Conservation (phyloP, 2,797 vertebrate genomes). For the Eupleurogrammus muticus region DNA sequence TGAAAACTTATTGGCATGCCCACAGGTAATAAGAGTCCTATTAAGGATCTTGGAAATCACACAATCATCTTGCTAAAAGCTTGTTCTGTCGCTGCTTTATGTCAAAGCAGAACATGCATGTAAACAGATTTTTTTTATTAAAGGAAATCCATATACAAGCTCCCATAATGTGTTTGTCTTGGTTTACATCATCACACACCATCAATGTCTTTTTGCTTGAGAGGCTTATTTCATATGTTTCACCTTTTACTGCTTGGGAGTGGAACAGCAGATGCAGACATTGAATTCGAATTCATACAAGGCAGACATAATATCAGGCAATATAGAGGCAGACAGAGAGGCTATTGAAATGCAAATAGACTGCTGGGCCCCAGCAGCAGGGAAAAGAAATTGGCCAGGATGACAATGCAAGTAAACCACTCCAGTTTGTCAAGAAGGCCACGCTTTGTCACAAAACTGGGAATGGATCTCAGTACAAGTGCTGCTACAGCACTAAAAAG, state of each 20-base stretch:
- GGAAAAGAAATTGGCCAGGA: slow-evolving; percentile 83
- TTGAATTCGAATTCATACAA: slow-evolving; percentile 82
- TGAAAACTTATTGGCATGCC: slow-evolving; percentile 25
- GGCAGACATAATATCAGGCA: slow-evolving; percentile 84
- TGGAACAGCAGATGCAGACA: slow-evolving; percentile 83
- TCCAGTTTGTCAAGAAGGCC: slow-evolving; percentile 86
- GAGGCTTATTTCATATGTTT: slow-evolving; percentile 76
- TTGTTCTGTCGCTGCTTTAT: slow-evolving; percentile 49
- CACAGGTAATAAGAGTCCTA: slow-evolving; percentile 37
- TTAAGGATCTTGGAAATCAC: slow-evolving; percentile 40
- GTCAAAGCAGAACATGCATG: slow-evolving; percentile 60
- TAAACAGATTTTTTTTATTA: slow-evolving; percentile 62
- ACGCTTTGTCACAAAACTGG: slow-evolving; percentile 82
- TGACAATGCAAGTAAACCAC: slow-evolving; percentile 87
- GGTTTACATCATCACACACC: slow-evolving; percentile 71
- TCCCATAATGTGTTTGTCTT: slow-evolving; percentile 59
- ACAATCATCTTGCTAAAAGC: slow-evolving; percentile 27
- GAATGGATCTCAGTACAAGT: slow-evolving; percentile 82
- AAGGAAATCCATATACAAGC: slow-evolving; percentile 48
- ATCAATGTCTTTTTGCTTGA: slow-evolving; percentile 62
- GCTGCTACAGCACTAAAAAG: slow-evolving; percentile 80
- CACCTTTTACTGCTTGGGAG: slow-evolving; percentile 76
- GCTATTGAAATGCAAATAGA: slow-evolving; percentile 86
- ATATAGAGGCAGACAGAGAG: slow-evolving; percentile 82
- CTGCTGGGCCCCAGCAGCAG: slow-evolving; percentile 78